Conservation (phyloP, 2,888 invertebrate species). For the Amphipoea lucens region DNA sequence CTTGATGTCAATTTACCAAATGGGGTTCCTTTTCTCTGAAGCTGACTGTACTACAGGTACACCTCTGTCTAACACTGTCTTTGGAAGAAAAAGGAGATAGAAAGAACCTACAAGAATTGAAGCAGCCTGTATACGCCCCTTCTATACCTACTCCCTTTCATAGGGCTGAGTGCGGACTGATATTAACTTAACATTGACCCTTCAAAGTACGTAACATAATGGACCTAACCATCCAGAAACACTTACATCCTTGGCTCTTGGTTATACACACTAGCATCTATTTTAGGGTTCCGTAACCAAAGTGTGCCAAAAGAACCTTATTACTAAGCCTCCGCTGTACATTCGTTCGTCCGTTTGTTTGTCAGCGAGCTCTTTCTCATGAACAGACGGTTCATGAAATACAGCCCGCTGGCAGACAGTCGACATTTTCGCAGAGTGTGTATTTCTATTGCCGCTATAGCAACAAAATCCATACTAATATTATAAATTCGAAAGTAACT, state of each 20-base stretch:
- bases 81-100: neutral
- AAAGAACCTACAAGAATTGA: neutral
- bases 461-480: too few species aligned
- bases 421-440: neutral
- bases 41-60: too few species aligned
- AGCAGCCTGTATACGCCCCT: constrained; percentile 38
- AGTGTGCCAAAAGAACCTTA: neutral
- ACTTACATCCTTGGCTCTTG: constrained; percentile 1
- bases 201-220: constrained; percentile 44
- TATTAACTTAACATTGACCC: constrained; percentile 59
- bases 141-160: constrained; percentile 40
- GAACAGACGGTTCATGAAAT: neutral
- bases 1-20: too few species aligned
- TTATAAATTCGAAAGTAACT: too few species aligned
- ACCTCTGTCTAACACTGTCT: neutral
- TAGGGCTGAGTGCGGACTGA: constrained; percentile 52
- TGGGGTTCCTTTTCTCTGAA: too few species aligned
- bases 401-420: neutral
- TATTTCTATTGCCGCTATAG: neutral
- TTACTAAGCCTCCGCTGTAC: neutral
- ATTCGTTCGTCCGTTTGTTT: neutral
- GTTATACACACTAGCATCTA: constrained; percentile 1
- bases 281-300: neutral
- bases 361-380: neutral
- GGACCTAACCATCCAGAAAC: constrained; percentile 27